Evolutionary conservation across 2,113 vertebrate species (phyloP).

Genomic region (Osmerus eperlanus): DNA sequence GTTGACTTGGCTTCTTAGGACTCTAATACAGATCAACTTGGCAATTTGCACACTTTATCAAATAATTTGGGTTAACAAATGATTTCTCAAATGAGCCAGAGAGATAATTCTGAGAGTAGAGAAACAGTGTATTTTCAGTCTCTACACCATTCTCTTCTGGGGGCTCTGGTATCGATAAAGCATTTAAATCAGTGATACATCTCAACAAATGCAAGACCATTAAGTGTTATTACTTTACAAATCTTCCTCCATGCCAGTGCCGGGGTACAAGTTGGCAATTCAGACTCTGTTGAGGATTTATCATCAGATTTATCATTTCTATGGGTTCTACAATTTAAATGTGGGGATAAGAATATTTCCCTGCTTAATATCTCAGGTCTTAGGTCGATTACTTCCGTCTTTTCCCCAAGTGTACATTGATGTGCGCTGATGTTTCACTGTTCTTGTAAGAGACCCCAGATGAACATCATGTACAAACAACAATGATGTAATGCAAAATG

Average conservation of each 20-base stretch:
- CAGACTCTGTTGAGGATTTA: slow-evolving; percentile 23
- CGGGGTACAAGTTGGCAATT: slow-evolving; percentile 16
- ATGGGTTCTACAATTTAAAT: background rate
- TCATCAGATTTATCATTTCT: slow-evolving; percentile 12
- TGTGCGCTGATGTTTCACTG: too few relatives aligned
- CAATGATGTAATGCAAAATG: background rate
- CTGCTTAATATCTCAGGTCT: slow-evolving; percentile 26
- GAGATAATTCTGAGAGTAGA: slow-evolving; percentile 38
- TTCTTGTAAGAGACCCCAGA: background rate
- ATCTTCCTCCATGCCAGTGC: slow-evolving; percentile 45
- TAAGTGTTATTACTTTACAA: slow-evolving; percentile 42
- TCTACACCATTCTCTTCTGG: slow-evolving; percentile 30
- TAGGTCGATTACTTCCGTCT: too few relatives aligned
- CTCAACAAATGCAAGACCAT: slow-evolving; percentile 33
- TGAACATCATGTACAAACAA: background rate
- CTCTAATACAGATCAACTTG: slow-evolving; percentile 43
- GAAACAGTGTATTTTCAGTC: slow-evolving; percentile 4
- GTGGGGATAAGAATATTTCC: background rate
- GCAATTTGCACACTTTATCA: slow-evolving; percentile 46
- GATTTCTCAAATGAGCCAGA: slow-evolving; percentile 29
- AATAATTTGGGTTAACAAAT: slow-evolving; percentile 43
- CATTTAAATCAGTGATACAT: slow-evolving; percentile 41
- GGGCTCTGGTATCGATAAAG: slow-evolving; percentile 42
- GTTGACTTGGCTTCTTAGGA: slow-evolving; percentile 20
- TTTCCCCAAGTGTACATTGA: too few relatives aligned